A percentile compares a stretch with the other conserved stretches of the same genome.
phyloP scores from a whole-genome alignment of 1,140 invertebrate species.

The Drosophila ohnishii region DNA sequence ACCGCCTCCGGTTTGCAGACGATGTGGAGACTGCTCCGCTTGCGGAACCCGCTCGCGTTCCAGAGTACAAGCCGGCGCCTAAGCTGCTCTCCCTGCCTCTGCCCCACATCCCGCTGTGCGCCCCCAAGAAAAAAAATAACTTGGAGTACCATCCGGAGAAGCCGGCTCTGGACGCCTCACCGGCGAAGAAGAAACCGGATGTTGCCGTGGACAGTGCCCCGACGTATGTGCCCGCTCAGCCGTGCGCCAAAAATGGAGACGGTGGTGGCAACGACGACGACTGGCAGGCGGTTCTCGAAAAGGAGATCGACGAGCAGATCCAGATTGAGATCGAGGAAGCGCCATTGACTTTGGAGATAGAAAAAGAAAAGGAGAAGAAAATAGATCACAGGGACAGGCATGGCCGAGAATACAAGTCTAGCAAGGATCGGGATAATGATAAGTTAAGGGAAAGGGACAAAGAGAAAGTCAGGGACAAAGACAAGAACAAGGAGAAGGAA shows the following conservation, averaged over 20 bases:
- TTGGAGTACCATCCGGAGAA: slow-evolving; percentile 79
- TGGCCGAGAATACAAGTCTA: slow-evolving; percentile 48
- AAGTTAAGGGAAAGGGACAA: slow-evolving; percentile 14
- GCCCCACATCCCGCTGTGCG: slow-evolving; percentile 54
- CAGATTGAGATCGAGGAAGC: slow-evolving; percentile 18
- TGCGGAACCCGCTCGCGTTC: slow-evolving; percentile 44
- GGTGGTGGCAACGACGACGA: slow-evolving; percentile 1
- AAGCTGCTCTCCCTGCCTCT: slow-evolving; percentile 71
- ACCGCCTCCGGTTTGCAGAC: slow-evolving; percentile 46
- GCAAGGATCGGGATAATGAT: slow-evolving; percentile 39
- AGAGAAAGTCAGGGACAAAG: slow-evolving; percentile 10
- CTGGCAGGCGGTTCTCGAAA: slow-evolving; percentile 30
- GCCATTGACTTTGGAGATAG: background rate
- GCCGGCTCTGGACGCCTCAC: slow-evolving; percentile 73
- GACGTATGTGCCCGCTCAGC: slow-evolving; percentile 82
- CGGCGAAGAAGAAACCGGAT: slow-evolving; percentile 50
- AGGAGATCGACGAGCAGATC: slow-evolving; percentile 38
- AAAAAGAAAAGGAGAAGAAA: slow-evolving; percentile 5
- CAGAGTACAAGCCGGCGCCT: slow-evolving; percentile 69
- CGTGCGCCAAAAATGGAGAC: slow-evolving; percentile 26
- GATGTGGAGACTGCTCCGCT: slow-evolving; percentile 50
- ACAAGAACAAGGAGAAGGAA: slow-evolving; percentile 36
- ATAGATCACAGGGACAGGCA: slow-evolving; percentile 19
- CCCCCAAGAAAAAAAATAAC: slow-evolving; percentile 58
- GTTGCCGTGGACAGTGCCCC: slow-evolving; percentile 60